A percentile compares a stretch with the other conserved stretches of the same genome.
Conservation (phyloP, 2,797 vertebrate genomes). For the Acrossocheilus fasciatus region DNA sequence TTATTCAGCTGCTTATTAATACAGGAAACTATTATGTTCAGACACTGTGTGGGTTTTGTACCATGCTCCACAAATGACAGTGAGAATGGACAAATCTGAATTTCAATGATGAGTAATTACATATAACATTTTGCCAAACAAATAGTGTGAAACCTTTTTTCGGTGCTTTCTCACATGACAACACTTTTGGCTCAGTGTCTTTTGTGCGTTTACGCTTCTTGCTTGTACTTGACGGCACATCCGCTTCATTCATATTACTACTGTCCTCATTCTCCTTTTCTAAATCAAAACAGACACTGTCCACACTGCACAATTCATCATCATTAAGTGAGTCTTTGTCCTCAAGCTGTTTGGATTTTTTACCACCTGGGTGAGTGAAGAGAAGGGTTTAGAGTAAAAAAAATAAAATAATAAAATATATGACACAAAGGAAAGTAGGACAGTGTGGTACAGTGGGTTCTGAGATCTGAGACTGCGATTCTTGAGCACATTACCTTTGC, state of each 20-base stretch:
- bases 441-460: neutral
- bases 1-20: neutral
- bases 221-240: slow-evolving; percentile 51
- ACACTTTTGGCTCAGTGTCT: neutral
- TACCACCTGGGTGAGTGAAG: slow-evolving; percentile 61
- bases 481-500: slow-evolving; percentile 67
- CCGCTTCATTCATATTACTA: slow-evolving; percentile 68
- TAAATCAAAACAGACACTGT: slow-evolving; percentile 65
- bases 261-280: slow-evolving; percentile 87
- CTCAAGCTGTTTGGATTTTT: slow-evolving; percentile 69
- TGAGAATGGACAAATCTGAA: neutral
- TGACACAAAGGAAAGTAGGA: neutral
- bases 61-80: neutral
- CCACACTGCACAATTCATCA: slow-evolving; percentile 71
- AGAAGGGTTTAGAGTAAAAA: slow-evolving; percentile 14
- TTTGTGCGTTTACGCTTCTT: slow-evolving; percentile 76
- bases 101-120: neutral
- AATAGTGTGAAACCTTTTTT: slow-evolving; percentile 46
- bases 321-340: slow-evolving; percentile 47
- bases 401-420: too few species aligned
- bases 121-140: neutral
- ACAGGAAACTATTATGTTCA: neutral
- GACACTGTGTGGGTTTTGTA: neutral
- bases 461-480: neutral
- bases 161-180: neutral